These are phyloP conservation scores for Pandemis corylana DNA, from an alignment of 2,888 invertebrate genomes.

Conservation along the genomic window DNA sequence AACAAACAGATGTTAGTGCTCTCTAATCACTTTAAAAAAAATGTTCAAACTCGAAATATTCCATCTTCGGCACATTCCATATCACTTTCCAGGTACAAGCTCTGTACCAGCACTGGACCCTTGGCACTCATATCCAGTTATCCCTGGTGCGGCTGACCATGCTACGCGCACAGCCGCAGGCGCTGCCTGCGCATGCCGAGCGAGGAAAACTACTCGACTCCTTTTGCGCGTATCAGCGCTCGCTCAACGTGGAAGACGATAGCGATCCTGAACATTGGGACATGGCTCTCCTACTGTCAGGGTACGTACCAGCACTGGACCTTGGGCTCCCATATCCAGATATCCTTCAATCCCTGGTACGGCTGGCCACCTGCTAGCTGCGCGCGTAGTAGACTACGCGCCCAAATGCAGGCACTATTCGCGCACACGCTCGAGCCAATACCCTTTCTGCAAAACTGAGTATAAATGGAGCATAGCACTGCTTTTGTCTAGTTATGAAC, in stretches of 20 bases:
- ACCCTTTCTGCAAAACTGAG: too few relatives aligned
- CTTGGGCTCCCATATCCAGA: too few relatives aligned
- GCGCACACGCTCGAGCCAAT: too few relatives aligned
- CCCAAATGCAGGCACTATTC: too few relatives aligned
- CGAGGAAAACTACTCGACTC: slow-evolving; percentile 88
- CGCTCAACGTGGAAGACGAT: slow-evolving; percentile 87
- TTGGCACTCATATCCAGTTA: slow-evolving; percentile 87
- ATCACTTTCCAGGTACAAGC: slow-evolving; percentile 87
- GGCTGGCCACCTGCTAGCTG: background rate
- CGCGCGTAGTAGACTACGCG: background rate
- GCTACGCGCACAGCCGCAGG: slow-evolving; percentile 86
- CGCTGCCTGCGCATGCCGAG: slow-evolving; percentile 87
- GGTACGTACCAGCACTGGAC: slow-evolving; percentile 68
- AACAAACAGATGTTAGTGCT: background rate
- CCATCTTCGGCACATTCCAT: slow-evolving; percentile 1
- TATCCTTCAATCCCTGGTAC: background rate
- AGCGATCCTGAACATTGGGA: slow-evolving; percentile 91
- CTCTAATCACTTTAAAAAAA: background rate
- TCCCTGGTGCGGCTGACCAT: slow-evolving; percentile 89
- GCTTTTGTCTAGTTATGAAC: too few relatives aligned
- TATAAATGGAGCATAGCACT: too few relatives aligned
- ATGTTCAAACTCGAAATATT: background rate
- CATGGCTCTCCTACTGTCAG: slow-evolving; percentile 91
- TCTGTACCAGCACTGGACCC: slow-evolving; percentile 90
- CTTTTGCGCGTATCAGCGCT: slow-evolving; percentile 89